phyloP scores from a whole-genome alignment of 2,797 vertebrate species.

The Hippoglossus hippoglossus region DNA sequence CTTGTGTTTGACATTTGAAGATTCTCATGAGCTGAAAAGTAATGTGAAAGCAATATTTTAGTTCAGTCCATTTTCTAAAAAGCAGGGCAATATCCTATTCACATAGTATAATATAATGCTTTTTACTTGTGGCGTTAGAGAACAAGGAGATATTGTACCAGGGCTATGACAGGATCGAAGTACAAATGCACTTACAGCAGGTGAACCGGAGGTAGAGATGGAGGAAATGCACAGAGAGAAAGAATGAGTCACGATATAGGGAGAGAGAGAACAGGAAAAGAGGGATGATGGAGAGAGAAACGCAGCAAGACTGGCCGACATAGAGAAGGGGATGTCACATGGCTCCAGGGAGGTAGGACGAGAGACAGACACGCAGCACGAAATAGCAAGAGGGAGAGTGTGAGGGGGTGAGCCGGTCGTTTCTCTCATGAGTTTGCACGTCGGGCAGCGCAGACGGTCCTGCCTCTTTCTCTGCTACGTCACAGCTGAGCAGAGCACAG shows the following conservation, averaged over 20 bases:
- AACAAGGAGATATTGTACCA: constrained; percentile 1
- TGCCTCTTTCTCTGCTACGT: constrained; percentile 71
- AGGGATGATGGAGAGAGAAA: constrained; percentile 25
- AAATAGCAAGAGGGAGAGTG: constrained; percentile 31
- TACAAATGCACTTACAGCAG: constrained; percentile 20
- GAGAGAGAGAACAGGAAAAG: constrained; percentile 28
- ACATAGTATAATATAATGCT: constrained; percentile 34
- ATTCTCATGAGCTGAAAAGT: constrained; percentile 12
- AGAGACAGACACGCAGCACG: constrained; percentile 55
- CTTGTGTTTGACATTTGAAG: not conserved
- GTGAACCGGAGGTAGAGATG: constrained; percentile 25
- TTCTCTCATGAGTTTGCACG: constrained; percentile 62
- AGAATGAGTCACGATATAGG: constrained; percentile 58
- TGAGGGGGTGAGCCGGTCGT: constrained; percentile 48
- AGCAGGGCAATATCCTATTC: not conserved
- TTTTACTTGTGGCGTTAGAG: constrained; percentile 10
- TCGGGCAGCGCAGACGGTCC: constrained; percentile 59
- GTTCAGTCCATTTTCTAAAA: not conserved
- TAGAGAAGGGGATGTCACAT: constrained; percentile 44
- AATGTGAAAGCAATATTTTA: constrained; percentile 19
- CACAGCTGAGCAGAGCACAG: constrained; percentile 63
- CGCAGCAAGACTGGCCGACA: constrained; percentile 19
- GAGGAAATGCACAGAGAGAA: constrained; percentile 28
- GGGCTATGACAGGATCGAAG: not conserved
- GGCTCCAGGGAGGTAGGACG: constrained; percentile 44